Evolutionary conservation across 2,888 invertebrate genomes (phyloP).

Genomic region (Oasisia sp.): DNA sequence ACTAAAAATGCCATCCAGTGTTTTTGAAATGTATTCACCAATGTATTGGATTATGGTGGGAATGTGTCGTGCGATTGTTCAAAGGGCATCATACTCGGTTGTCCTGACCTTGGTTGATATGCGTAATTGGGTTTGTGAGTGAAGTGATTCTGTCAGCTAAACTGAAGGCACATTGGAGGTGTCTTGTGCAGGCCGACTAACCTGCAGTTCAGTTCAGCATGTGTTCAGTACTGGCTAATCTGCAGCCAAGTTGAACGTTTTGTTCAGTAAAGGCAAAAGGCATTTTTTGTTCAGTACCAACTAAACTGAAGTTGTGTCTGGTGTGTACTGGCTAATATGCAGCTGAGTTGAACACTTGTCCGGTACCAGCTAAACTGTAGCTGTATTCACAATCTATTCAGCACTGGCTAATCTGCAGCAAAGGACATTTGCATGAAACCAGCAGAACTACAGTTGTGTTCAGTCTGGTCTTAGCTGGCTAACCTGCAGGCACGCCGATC

Average conservation of each 20-base stretch:
- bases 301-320: too few species aligned
- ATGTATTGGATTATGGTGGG: background rate
- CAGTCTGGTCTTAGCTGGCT: too few species aligned
- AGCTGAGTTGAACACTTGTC: too few species aligned
- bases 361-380: too few species aligned
- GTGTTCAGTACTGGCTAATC: background rate
- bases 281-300: too few species aligned
- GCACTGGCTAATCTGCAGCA: too few species aligned
- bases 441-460: too few species aligned
- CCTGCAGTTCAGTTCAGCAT: background rate
- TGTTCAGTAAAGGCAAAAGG: too few species aligned
- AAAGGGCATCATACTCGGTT: background rate
- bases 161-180: background rate
- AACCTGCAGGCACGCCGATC: too few species aligned
- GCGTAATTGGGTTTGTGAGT: conserved; percentile 10
- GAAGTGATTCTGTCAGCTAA: background rate
- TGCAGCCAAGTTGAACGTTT: background rate
- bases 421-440: too few species aligned
- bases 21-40: background rate
- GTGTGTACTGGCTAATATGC: too few species aligned
- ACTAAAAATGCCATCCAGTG: background rate
- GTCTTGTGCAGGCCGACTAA: background rate
- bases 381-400: too few species aligned
- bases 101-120: background rate
- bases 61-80: background rate